Percentiles rank a stretch among this genome's conserved stretches.
Conservation (phyloP, 2,888 invertebrate species). For the Eristalis arbustorum region DNA sequence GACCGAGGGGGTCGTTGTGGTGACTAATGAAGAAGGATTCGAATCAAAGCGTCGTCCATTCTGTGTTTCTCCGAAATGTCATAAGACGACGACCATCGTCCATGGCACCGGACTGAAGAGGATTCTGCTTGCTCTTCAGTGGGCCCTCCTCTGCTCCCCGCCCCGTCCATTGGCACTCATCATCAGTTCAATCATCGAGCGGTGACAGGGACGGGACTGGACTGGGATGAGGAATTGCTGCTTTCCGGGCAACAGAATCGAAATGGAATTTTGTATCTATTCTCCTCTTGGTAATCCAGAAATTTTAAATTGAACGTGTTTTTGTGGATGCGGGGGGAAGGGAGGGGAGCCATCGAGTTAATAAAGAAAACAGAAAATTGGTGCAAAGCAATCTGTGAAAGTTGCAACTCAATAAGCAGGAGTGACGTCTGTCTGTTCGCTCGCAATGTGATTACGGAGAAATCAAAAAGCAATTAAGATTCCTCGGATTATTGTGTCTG, state of each 20-base stretch:
- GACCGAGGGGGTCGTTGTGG: not conserved
- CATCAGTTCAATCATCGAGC: not conserved
- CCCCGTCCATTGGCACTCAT: not conserved
- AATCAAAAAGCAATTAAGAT: not conserved
- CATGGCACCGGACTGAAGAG: not conserved
- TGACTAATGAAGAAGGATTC: not conserved
- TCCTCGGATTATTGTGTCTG: not conserved
- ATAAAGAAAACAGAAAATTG: not conserved
- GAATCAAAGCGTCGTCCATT: not conserved
- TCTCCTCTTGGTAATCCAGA: not conserved
- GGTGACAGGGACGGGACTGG: not conserved
- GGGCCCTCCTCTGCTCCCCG: too few relatives aligned
- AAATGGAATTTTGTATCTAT: not conserved
- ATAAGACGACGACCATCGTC: not conserved
- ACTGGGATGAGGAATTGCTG: not conserved
- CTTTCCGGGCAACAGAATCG: not conserved
- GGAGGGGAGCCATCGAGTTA: not conserved
- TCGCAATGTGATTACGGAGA: not conserved
- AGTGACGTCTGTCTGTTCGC: not conserved
- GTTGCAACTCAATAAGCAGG: not conserved
- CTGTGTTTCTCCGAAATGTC: not conserved
- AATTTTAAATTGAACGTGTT: not conserved
- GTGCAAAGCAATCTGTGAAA: not conserved
- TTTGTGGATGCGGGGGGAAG: not conserved
- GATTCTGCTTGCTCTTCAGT: not conserved